Conservation (phyloP, 64 coral and sea anemone species). For the Montipora foliosa region DNA sequence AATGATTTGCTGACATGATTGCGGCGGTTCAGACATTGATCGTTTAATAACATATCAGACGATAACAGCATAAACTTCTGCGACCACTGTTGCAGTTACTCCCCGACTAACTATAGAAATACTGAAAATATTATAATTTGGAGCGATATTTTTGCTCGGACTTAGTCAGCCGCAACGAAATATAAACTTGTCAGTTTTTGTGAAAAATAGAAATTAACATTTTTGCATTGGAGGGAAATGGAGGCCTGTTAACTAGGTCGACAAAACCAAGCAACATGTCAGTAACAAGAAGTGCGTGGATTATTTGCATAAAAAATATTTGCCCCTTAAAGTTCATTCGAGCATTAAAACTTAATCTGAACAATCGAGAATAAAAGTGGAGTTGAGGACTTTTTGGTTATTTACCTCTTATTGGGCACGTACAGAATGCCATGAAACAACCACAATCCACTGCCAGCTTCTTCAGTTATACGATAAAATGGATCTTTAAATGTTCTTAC, state of each 20-base stretch:
- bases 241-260: too few relatives aligned
- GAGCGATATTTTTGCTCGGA: background rate
- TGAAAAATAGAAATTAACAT: too few relatives aligned
- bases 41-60: background rate
- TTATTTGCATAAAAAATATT: slow-evolving; percentile 7
- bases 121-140: background rate
- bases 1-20: background rate
- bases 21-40: background rate
- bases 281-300: background rate
- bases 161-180: background rate
- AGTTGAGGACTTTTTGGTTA: background rate
- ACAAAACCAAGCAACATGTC: background rate
- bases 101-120: background rate
- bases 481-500: too few relatives aligned
- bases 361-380: background rate
- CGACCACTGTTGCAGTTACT: background rate
- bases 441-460: too few relatives aligned
- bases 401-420: background rate
- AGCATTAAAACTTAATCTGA: slow-evolving; percentile 5
- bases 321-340: background rate
- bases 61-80: background rate
- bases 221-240: too few relatives aligned
- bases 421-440: background rate
- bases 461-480: background rate
- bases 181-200: background rate